Evolutionary conservation across 2,113 vertebrate genomes (phyloP).

Genomic region (Corvus cornix): DNA sequence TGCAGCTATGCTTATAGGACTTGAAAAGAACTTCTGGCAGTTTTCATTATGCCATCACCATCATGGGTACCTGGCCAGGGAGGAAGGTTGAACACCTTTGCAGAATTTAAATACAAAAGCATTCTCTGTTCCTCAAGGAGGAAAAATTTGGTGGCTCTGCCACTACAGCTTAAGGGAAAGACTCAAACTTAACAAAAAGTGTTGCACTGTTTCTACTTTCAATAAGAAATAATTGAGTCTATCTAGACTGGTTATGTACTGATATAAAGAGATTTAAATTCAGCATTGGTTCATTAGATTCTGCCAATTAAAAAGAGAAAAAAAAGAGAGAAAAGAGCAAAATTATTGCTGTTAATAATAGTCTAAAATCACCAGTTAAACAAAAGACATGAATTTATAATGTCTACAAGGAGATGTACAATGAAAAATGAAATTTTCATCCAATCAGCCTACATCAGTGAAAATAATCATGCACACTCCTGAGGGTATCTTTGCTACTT

Average conservation of each 20-base stretch:
- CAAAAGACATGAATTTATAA: not conserved
- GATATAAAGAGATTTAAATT: not conserved
- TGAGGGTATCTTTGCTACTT: not conserved
- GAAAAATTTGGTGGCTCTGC: not conserved
- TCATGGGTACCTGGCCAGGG: rapidly evolving
- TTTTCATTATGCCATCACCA: not conserved
- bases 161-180: not conserved
- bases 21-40: not conserved
- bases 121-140: not conserved
- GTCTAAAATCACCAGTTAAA: not conserved
- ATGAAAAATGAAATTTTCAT: not conserved
- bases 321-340: not conserved
- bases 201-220: not conserved
- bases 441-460: not conserved
- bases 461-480: not conserved
- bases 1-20: not conserved
- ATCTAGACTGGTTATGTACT: not conserved
- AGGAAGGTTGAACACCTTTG: not conserved
- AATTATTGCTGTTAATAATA: not conserved
- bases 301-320: not conserved
- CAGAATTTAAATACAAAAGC: not conserved
- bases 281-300: not conserved
- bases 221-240: not conserved
- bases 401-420: not conserved
- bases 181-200: not conserved